phyloP scores from a whole-genome alignment of 2,888 invertebrate genomes.

The Mechanitis mazaeus region DNA sequence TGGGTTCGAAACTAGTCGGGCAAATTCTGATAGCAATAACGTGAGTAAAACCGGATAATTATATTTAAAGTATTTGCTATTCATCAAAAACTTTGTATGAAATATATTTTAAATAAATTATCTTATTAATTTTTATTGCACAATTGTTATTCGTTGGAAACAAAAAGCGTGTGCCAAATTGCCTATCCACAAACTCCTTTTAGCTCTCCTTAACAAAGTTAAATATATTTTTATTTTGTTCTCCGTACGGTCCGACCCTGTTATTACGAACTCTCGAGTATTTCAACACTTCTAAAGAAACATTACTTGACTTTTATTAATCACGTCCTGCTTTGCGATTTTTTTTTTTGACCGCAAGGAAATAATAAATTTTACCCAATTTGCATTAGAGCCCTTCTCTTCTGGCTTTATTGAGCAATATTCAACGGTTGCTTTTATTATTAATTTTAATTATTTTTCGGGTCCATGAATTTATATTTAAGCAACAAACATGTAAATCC shows the following conservation, averaged over 20 bases:
- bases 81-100: not conserved
- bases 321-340: slow-evolving; percentile 50
- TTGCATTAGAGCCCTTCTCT: slow-evolving; percentile 64
- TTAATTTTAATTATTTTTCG: slow-evolving; percentile 34
- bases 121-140: slow-evolving; percentile 20
- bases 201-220: slow-evolving; percentile 22
- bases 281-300: slow-evolving; percentile 33
- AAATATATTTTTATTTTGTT: slow-evolving; percentile 26
- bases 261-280: slow-evolving; percentile 29
- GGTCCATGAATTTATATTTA: not conserved
- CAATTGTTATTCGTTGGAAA: slow-evolving; percentile 20
- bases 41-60: no score
- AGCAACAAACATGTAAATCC: no score
- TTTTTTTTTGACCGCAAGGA: slow-evolving; percentile 59
- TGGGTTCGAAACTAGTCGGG: no score
- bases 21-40: no score
- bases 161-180: slow-evolving; percentile 24
- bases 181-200: slow-evolving; percentile 21
- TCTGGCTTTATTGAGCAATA: slow-evolving; percentile 46
- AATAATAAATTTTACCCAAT: slow-evolving; percentile 69
- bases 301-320: slow-evolving; percentile 50
- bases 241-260: slow-evolving; percentile 17
- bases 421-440: slow-evolving; percentile 34
- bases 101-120: not conserved
- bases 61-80: not conserved